Base-by-base conservation (phyloP, 2,888 invertebrate genomes). In the Drosophila vallismaia region DNA sequence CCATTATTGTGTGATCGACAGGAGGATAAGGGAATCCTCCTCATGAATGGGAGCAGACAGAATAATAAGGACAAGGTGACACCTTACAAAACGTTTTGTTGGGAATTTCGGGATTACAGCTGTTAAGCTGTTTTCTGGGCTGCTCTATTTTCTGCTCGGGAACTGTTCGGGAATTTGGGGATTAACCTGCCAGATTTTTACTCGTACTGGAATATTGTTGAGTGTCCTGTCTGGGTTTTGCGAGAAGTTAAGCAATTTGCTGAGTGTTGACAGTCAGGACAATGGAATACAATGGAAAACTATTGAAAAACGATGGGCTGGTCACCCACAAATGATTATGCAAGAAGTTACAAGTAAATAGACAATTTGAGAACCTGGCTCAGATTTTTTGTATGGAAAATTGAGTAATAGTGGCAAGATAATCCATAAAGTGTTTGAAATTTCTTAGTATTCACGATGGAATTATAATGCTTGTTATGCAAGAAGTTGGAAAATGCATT, bases 1-100 rank as follows among this genome's bases (percentile, higher is more conserved):
- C 76, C 81, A 83, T 83, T 81, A 83, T 81, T 81, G 83, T 77
- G 80, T 63, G 81, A 81, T 81, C 83, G 83, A 80, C 81, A 81
- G 72, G 68, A 66, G 75, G 83, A 81, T 80, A 81, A 81, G 64
- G 58, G 51, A 54, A 48, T 51, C 70, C 73, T 57, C 40, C 31
- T 66, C 54, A 80, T 82, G 81, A 82, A 82, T 82, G 81, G 55
- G 10, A 54, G 36, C 48, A 49, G 44, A 55, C 44, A 54, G 44
- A 33, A 54, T 33, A 56, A 46, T 51, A 57, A 28, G 42, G 74
- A 59, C 60, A 75, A 51, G 67, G 63, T 64, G 66, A 77, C 82
- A 84, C 79, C 84, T 84, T 75, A 64, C 71, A 75, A 73, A 70
- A 68, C 71, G 57, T 66, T 64, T 74, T 85, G 76, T 78, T 75